Conservation (phyloP, 1,140 invertebrate species). For the Nylanderia fulva region DNA sequence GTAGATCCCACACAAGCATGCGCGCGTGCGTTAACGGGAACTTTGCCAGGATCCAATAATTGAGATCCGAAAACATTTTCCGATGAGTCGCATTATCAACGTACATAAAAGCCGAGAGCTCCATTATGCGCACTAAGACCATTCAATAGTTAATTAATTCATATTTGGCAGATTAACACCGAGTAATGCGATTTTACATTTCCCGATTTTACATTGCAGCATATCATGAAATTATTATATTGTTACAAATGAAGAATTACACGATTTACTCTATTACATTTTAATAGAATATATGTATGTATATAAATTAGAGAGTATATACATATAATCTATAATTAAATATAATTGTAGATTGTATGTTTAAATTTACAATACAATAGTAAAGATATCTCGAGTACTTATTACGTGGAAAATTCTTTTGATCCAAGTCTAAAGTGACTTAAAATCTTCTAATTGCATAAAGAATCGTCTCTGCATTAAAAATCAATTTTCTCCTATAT, state of each 20-base stretch:
- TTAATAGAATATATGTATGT: not conserved
- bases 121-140: slow-evolving; percentile 59
- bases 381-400: not conserved
- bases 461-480: slow-evolving; percentile 5
- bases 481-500: slow-evolving; percentile 30
- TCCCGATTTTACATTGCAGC: not conserved
- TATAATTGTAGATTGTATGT: not conserved
- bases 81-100: slow-evolving; percentile 55
- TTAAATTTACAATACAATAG: not conserved
- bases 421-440: not conserved
- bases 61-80: slow-evolving; percentile 66
- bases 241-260: not conserved
- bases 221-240: slow-evolving; percentile 12
- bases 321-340: not conserved
- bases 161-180: not conserved
- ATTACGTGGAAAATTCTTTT: not conserved
- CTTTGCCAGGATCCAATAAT: slow-evolving; percentile 63
- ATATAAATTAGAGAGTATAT: no score
- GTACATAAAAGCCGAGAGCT: slow-evolving; percentile 24
- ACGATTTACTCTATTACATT: no score
- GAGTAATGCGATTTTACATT: not conserved
- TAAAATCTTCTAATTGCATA: slow-evolving; percentile 25
- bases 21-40: slow-evolving; percentile 19
- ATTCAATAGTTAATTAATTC: slow-evolving; percentile 28
- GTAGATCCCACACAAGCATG: not conserved